phyloP scores from a whole-genome alignment of 2,113 vertebrate genomes.

The Lampris megalopsis region DNA sequence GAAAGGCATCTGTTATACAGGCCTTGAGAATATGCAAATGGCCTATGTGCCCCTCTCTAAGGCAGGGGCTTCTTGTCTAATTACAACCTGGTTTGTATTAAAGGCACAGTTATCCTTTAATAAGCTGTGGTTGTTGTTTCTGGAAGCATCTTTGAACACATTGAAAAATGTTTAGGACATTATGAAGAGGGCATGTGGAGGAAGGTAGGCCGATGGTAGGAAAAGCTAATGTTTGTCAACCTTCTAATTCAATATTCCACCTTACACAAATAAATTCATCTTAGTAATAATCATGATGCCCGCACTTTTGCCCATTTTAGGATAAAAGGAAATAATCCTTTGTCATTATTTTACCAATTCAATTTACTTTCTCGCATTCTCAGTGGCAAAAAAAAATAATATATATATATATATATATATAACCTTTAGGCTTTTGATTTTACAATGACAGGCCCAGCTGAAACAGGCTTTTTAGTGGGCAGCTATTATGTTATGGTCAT shows the following conservation, averaged over 20 bases:
- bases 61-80: slow-evolving; percentile 58
- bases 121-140: background rate
- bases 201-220: too few species aligned
- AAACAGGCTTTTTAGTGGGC: too few species aligned
- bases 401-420: too few species aligned
- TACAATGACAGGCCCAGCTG: too few species aligned
- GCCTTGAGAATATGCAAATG: slow-evolving; percentile 40
- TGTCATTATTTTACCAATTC: too few species aligned
- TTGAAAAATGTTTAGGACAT: too few species aligned
- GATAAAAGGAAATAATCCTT: too few species aligned
- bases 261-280: background rate
- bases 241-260: background rate
- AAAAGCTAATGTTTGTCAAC: background rate
- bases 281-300: background rate
- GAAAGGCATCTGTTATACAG: slow-evolving; percentile 9
- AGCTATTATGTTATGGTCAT: too few species aligned
- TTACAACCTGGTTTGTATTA: slow-evolving; percentile 67
- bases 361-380: too few species aligned
- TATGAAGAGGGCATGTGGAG: background rate
- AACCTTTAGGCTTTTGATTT: too few species aligned
- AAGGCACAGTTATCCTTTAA: slow-evolving; percentile 66
- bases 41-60: slow-evolving; percentile 40
- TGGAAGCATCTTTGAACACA: background rate
- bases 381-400: too few species aligned
- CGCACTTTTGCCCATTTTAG: background rate